A percentile compares a stretch with the other conserved stretches of the same genome.
phyloP scores from a whole-genome alignment of 2,797 vertebrate species.

The Alauda arvensis region DNA sequence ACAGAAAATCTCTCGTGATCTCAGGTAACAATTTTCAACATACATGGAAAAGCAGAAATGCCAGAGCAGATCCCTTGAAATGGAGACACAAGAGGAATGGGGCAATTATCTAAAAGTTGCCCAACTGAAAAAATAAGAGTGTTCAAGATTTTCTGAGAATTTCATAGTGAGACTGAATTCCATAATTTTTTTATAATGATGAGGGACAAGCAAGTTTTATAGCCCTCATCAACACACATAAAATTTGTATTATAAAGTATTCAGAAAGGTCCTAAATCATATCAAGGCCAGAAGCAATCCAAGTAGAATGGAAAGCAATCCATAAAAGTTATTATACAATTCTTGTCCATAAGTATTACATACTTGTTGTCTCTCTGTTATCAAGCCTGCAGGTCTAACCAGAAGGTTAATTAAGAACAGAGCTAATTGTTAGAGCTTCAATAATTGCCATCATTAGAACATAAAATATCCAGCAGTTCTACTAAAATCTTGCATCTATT shows the following conservation, averaged over 20 bases:
- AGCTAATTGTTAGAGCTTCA: background rate
- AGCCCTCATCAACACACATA: background rate
- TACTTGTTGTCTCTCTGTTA: background rate
- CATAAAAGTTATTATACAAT: background rate
- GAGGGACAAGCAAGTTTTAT: background rate
- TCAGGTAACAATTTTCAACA: background rate
- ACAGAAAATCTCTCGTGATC: background rate
- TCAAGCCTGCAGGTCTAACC: background rate
- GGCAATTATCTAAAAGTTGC: background rate
- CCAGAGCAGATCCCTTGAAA: background rate
- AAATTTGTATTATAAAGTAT: background rate
- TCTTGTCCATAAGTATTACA: background rate
- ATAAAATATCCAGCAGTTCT: background rate
- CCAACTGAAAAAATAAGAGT: background rate
- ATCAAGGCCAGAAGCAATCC: background rate
- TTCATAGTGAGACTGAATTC: background rate
- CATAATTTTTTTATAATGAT: background rate
- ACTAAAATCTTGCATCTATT: background rate
- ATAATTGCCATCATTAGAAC: background rate
- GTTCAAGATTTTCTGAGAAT: background rate
- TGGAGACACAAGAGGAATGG: background rate
- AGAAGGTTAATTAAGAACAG: background rate
- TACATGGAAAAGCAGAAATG: background rate
- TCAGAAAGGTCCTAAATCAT: background rate
- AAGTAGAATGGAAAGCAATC: background rate